These are phyloP conservation scores for Girardia tigrina DNA, from an alignment of 2,888 invertebrate species.

Conservation along the genomic window DNA sequence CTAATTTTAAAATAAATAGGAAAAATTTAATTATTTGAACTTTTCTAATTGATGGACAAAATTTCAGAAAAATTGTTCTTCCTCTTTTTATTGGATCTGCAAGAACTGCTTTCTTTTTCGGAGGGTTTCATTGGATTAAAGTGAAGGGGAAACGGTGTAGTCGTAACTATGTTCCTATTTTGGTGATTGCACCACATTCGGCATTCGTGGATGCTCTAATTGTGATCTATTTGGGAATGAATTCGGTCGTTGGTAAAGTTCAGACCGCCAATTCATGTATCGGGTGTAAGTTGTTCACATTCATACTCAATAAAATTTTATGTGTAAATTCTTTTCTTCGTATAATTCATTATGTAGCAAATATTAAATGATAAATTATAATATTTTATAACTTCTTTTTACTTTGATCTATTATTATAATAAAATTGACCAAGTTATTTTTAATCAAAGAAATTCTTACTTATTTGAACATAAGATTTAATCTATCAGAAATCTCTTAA, in stretches of 20 bases:
- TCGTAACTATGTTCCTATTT: conserved; percentile 65
- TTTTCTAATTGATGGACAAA: neutral
- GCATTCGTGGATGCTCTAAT: conserved; percentile 75
- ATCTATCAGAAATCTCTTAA: too few relatives aligned
- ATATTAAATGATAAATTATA: too few relatives aligned
- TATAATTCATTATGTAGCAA: too few relatives aligned
- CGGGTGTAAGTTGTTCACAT: conserved; percentile 69
- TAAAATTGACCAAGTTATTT: too few relatives aligned
- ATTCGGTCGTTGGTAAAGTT: conserved; percentile 74
- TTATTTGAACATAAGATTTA: too few relatives aligned
- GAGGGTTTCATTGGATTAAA: conserved; percentile 68
- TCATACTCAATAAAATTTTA: too few relatives aligned
- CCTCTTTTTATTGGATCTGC: conserved; percentile 19
- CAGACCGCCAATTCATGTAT: conserved; percentile 69
- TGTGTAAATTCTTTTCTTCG: too few relatives aligned
- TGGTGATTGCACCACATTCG: conserved; percentile 77
- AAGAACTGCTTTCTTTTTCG: conserved; percentile 58
- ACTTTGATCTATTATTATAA: too few relatives aligned
- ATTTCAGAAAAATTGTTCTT: neutral
- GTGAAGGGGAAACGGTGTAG: conserved; percentile 65
- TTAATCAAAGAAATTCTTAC: too few relatives aligned
- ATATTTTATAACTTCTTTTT: too few relatives aligned
- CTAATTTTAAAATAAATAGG: too few relatives aligned
- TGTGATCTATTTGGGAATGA: conserved; percentile 66
- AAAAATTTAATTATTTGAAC: too few relatives aligned